phyloP scores from a whole-genome alignment of 2,888 invertebrate species.

The Catocala nupta region DNA sequence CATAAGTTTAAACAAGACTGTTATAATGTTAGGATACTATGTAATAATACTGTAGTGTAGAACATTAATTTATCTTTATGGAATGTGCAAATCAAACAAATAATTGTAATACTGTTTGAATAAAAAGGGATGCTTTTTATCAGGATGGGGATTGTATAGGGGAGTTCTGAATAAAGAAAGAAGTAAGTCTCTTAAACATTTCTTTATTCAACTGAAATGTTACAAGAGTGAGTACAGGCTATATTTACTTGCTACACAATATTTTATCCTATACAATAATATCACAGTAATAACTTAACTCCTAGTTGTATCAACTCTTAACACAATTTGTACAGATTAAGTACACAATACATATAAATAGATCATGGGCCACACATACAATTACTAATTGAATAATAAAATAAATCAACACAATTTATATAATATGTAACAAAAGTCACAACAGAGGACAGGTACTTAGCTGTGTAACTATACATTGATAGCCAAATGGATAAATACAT shows the following conservation, averaged over 20 bases:
- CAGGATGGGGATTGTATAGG: constrained; percentile 51
- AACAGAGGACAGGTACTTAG: constrained; percentile 42
- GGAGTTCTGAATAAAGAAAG: constrained; percentile 68
- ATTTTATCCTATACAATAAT: constrained; percentile 60
- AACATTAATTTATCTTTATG: no score
- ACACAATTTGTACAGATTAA: constrained; percentile 41
- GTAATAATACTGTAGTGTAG: no score
- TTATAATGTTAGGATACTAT: no score
- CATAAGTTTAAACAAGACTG: no score
- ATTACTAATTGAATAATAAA: constrained; percentile 46
- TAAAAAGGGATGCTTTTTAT: constrained; percentile 22
- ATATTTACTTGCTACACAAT: constrained; percentile 65
- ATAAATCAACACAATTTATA: constrained; percentile 46
- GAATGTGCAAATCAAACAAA: constrained; percentile 3
- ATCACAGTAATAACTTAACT: constrained; percentile 44
- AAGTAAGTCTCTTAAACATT: constrained; percentile 77
- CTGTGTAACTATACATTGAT: constrained; percentile 39
- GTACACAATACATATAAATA: constrained; percentile 43
- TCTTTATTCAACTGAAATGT: constrained; percentile 78
- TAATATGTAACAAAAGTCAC: constrained; percentile 41
- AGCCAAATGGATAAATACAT: constrained; percentile 42
- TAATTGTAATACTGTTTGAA: background rate
- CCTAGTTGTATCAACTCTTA: constrained; percentile 36
- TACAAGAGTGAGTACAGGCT: constrained; percentile 69
- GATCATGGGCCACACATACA: constrained; percentile 47